A percentile compares a stretch with the other conserved stretches of the same genome.
Conservation (phyloP, 2,797 vertebrate species). For the Buceros bicornis region DNA sequence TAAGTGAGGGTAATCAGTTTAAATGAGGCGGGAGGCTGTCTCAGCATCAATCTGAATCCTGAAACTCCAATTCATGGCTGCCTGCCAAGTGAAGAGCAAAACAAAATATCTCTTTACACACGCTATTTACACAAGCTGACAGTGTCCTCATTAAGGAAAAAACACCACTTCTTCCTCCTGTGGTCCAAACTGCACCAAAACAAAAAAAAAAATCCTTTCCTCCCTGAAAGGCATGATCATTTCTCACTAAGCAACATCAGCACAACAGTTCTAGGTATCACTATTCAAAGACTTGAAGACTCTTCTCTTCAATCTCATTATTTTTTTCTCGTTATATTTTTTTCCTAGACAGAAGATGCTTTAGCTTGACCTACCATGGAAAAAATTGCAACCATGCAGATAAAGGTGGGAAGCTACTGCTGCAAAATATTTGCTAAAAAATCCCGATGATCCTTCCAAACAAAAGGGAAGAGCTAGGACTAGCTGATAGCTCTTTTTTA, state of each 20-base stretch:
- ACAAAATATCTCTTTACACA: neutral
- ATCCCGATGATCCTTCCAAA: neutral
- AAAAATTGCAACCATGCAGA: neutral
- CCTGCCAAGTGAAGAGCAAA: neutral
- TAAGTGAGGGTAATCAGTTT: neutral
- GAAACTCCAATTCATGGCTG: neutral
- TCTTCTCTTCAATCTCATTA: neutral
- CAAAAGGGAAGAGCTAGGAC: neutral
- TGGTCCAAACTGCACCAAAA: neutral
- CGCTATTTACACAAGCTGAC: neutral
- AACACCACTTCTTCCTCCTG: neutral
- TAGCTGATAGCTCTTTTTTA: neutral
- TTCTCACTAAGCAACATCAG: neutral
- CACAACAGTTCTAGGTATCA: neutral
- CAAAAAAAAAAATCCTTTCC: neutral
- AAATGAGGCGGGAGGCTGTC: neutral
- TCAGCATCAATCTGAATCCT: neutral
- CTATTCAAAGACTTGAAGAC: neutral
- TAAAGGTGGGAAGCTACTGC: neutral
- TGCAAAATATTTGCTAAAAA: neutral
- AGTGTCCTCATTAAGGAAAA: neutral
- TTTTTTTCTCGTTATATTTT: neutral
- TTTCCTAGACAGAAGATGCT: neutral
- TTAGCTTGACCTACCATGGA: neutral
- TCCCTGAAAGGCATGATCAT: neutral